These are phyloP conservation scores for Galeruca laticollis DNA, from an alignment of 2,888 invertebrate genomes.

Conservation along the genomic window DNA sequence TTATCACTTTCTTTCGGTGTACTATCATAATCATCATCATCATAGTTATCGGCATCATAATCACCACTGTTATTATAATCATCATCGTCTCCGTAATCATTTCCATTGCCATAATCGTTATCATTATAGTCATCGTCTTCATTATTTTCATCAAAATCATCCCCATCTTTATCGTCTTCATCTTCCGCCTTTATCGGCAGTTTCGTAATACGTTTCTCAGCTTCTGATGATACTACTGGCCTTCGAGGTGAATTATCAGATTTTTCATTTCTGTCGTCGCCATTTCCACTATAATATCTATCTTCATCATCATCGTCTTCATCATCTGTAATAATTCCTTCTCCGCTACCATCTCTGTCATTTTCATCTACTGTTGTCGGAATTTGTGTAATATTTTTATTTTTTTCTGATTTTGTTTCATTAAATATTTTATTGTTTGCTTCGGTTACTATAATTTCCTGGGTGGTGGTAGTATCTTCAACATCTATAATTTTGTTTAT, in stretches of 20 bases:
- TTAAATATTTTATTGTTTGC: no score
- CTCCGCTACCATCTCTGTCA: conserved; percentile 7
- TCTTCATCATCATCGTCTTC: not conserved
- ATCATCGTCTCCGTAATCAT: not conserved
- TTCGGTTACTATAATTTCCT: no score
- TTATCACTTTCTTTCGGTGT: not conserved
- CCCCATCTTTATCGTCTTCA: not conserved
- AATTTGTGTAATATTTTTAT: no score
- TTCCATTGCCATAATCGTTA: not conserved
- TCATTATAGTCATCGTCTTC: not conserved
- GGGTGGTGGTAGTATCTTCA: no score
- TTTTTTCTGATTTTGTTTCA: not conserved
- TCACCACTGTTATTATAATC: conserved; percentile 3
- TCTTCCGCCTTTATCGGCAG: not conserved
- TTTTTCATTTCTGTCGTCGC: not conserved
- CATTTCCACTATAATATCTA: not conserved
- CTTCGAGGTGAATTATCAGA: not conserved
- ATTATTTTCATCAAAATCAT: no score
- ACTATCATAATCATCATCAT: conserved; percentile 1
- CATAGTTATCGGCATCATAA: not conserved
- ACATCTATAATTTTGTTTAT: no score
- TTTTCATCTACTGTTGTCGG: not conserved
- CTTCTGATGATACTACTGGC: not conserved
- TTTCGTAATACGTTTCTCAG: not conserved
- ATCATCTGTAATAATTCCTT: not conserved